Conservation (phyloP, 1,140 invertebrate species). For the Neotoxoptera formosana region DNA sequence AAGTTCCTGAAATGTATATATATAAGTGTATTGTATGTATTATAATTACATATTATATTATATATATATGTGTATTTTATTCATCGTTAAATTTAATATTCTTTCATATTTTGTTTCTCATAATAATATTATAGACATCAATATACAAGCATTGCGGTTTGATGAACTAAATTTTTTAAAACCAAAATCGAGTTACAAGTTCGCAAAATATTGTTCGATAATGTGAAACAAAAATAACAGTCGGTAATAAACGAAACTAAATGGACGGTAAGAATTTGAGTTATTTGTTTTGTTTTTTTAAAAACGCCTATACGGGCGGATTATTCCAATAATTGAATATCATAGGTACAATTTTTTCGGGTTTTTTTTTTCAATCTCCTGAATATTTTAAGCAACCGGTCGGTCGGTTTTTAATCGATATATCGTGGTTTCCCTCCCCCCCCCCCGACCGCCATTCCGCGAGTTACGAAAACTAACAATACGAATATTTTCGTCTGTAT, state of each 20-base stretch:
- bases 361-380: background rate
- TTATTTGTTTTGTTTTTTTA: background rate
- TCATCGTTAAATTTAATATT: background rate
- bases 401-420: background rate
- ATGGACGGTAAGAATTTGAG: background rate
- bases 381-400: constrained; percentile 32
- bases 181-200: background rate
- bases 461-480: background rate
- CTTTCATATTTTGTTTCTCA: background rate
- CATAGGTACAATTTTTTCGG: background rate
- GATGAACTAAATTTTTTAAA: background rate
- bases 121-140: background rate
- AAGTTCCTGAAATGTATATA: too few species aligned
- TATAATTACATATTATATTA: too few species aligned
- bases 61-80: background rate
- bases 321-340: background rate
- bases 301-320: background rate
- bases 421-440: background rate
- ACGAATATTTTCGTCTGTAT: background rate
- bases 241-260: background rate
- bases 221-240: background rate
- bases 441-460: background rate
- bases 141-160: background rate
- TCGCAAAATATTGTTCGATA: background rate
- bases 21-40: too few species aligned